Evolutionary conservation across 2,797 vertebrate genomes (phyloP).

Genomic region (Huso huso): DNA sequence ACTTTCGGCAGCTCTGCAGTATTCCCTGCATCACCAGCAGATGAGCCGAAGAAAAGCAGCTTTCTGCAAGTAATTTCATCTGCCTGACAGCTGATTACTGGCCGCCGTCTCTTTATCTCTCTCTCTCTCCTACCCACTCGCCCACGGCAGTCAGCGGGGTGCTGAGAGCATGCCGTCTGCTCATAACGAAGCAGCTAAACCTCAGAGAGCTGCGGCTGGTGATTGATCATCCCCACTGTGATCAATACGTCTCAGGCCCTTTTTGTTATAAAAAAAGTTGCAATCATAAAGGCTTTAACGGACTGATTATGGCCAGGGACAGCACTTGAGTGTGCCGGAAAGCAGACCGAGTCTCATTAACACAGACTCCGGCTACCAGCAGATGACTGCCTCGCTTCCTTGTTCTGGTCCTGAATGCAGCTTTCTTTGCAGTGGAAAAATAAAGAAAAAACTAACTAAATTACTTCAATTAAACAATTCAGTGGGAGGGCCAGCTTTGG

Average conservation of each 20-base stretch:
- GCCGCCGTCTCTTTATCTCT: background rate
- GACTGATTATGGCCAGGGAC: background rate
- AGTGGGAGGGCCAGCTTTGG: too few species aligned
- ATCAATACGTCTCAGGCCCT: background rate
- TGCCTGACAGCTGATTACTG: background rate
- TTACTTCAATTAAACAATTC: too few species aligned
- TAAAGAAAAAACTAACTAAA: too few species aligned
- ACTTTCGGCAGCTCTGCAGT: too few species aligned
- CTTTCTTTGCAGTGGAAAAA: too few species aligned
- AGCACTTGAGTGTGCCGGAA: background rate
- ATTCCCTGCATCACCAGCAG: background rate
- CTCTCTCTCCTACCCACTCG: background rate
- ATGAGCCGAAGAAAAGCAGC: background rate
- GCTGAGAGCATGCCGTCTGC: background rate
- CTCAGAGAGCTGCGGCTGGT: background rate
- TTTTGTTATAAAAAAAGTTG: background rate
- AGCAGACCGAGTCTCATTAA: background rate
- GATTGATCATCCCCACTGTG: background rate
- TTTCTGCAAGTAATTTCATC: background rate
- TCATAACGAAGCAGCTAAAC: background rate
- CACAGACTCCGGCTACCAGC: too few species aligned
- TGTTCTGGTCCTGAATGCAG: too few species aligned
- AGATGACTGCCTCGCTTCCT: too few species aligned
- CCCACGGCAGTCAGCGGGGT: background rate
- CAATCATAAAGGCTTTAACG: background rate